Evolutionary conservation across 2,888 invertebrate species (phyloP).

Genomic region (Thecocarcelia acutangulata): DNA sequence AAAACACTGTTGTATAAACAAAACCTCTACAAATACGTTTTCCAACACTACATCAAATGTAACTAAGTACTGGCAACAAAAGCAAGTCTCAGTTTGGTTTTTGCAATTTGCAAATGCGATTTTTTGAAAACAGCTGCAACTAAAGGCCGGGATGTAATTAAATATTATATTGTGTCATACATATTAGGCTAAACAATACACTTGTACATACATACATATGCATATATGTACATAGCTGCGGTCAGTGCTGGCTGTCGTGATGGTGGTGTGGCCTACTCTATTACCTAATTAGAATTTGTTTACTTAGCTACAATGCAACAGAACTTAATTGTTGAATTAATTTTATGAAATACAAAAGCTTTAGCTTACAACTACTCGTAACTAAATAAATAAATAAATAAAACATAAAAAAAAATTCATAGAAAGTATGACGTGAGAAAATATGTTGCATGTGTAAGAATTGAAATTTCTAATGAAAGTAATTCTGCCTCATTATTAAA

Average conservation of each 20-base stretch:
- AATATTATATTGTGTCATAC: conserved; percentile 44
- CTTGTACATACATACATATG: too few species aligned
- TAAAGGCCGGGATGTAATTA: conserved; percentile 15
- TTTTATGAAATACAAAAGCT: conserved; percentile 6
- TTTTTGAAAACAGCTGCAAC: background rate
- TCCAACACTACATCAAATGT: too few species aligned
- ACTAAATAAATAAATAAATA: conserved; percentile 53
- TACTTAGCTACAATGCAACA: conserved; percentile 54
- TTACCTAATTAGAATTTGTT: conserved; percentile 73
- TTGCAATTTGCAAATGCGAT: background rate
- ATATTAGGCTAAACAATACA: background rate
- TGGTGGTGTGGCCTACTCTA: conserved; percentile 71
- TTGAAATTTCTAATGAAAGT: conserved; percentile 34
- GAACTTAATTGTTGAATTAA: conserved; percentile 52
- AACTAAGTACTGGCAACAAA: too few species aligned
- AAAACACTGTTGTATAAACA: too few species aligned
- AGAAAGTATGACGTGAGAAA: conserved; percentile 59
- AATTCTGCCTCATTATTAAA: conserved; percentile 4
- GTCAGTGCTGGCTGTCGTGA: conserved; percentile 61
- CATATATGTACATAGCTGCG: too few species aligned
- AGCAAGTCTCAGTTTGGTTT: too few species aligned
- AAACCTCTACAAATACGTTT: too few species aligned
- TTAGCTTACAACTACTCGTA: conserved; percentile 41
- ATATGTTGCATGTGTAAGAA: conserved; percentile 22
- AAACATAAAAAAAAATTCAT: conserved; percentile 69